A percentile compares a stretch with the other conserved stretches of the same genome.
phyloP scores from a whole-genome alignment of 2,113 vertebrate genomes.

The Cygnus buccinator region DNA sequence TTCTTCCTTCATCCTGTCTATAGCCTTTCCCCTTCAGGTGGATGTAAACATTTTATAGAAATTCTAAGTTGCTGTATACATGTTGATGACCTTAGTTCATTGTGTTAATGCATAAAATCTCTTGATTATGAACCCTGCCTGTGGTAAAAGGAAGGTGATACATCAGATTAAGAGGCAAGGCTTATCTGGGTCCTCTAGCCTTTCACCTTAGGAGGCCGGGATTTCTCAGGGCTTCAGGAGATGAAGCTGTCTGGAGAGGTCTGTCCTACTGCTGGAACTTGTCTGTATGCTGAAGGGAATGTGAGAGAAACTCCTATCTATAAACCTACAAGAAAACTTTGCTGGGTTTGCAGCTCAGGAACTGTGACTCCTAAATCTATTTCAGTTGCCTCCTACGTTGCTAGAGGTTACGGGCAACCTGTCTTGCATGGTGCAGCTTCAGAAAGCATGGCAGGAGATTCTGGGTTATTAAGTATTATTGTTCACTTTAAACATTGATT shows the following conservation, averaged over 20 bases:
- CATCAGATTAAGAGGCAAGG: constrained; percentile 27
- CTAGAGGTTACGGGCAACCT: not conserved
- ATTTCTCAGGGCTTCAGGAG: constrained; percentile 6
- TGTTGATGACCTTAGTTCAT: not conserved
- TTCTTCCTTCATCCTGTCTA: not conserved
- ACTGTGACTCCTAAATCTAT: not conserved
- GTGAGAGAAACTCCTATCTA: not conserved
- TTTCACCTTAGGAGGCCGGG: constrained; percentile 48
- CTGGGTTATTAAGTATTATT: not conserved
- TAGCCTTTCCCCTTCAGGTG: not conserved
- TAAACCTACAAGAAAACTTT: not conserved
- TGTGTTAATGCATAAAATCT: constrained; percentile 34
- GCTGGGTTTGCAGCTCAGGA: not conserved
- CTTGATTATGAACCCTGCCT: not conserved
- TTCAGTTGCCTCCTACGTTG: not conserved
- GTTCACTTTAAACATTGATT: not conserved
- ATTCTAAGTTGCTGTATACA: not conserved
- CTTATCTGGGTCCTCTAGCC: constrained; percentile 18
- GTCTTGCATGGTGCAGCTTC: not conserved
- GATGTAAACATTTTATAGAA: not conserved
- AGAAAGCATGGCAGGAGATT: not conserved
- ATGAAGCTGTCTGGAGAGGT: not conserved
- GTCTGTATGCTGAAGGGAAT: not conserved
- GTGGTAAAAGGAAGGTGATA: not conserved
- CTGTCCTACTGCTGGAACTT: not conserved